Conservation (phyloP, 1,140 invertebrate species). For the Sycobia sp. region DNA sequence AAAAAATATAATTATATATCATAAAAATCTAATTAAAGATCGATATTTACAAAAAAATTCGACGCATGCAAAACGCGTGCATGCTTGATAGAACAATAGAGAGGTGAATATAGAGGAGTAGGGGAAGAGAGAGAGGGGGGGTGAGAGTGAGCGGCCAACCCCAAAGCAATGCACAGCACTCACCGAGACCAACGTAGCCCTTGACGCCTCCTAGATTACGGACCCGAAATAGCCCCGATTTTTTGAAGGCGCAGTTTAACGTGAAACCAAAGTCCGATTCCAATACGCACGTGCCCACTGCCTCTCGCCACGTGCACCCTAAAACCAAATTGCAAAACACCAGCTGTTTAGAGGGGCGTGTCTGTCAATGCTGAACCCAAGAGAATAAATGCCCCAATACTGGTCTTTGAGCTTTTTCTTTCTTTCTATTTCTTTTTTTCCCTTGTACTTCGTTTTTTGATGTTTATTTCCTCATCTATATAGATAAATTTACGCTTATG, state of each 20-base stretch:
- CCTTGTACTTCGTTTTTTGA: no score
- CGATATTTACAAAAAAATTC: no score
- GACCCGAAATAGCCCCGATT: constrained; percentile 84
- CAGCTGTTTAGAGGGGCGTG: constrained; percentile 15
- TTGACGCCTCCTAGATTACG: constrained; percentile 87
- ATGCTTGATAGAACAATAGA: not conserved
- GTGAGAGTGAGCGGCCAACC: no score
- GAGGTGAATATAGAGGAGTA: not conserved
- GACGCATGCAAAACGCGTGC: no score
- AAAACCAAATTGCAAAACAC: constrained; percentile 55
- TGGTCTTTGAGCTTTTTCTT: no score
- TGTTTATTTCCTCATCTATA: no score
- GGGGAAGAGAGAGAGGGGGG: not conserved
- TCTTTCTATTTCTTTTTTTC: no score
- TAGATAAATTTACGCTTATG: no score
- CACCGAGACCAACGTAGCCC: constrained; percentile 84
- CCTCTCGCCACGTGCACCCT: constrained; percentile 60
- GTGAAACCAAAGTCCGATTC: constrained; percentile 86
- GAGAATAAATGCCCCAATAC: no score
- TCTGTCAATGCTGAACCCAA: no score
- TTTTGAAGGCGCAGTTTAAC: constrained; percentile 89
- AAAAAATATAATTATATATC: no score
- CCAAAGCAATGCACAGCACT: constrained; percentile 51
- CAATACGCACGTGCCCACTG: constrained; percentile 76
- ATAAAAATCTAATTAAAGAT: no score